phyloP scores from a whole-genome alignment of 1,140 invertebrate species.

The Danaus melanippus region DNA sequence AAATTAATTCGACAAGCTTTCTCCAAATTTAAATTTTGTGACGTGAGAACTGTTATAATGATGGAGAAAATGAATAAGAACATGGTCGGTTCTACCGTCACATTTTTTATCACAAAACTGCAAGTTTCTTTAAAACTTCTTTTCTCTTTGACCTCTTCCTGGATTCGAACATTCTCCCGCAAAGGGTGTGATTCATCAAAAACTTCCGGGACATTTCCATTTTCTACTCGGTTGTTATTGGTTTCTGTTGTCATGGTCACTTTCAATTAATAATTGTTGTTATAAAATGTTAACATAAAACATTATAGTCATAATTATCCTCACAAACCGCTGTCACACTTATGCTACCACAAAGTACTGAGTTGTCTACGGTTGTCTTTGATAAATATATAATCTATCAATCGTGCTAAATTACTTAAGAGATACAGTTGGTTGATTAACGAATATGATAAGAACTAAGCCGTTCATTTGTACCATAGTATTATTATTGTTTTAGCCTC shows the following conservation, averaged over 20 bases:
- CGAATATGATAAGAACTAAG: too few species aligned
- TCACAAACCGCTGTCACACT: too few species aligned
- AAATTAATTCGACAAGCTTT: constrained; percentile 60
- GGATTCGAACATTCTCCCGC: constrained; percentile 21
- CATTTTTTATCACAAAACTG: constrained; percentile 28
- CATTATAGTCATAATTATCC: too few species aligned
- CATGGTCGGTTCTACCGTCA: constrained; percentile 55
- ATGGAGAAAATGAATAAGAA: constrained; percentile 33
- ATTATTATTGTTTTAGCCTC: too few species aligned
- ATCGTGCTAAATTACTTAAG: too few species aligned
- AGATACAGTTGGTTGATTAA: too few species aligned
- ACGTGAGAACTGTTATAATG: constrained; percentile 36
- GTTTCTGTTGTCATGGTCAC: constrained; percentile 6
- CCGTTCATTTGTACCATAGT: too few species aligned
- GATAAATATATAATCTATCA: too few species aligned
- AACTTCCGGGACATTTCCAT: constrained; percentile 18
- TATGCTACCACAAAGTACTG: too few species aligned
- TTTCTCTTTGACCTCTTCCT: constrained; percentile 15
- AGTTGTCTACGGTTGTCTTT: too few species aligned
- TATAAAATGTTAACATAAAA: not conserved
- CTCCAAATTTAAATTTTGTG: constrained; percentile 54
- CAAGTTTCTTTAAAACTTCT: constrained; percentile 27
- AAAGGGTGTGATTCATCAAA: constrained; percentile 46
- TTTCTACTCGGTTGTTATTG: constrained; percentile 9
- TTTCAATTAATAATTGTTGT: not conserved